These are phyloP conservation scores for Loris lydekkerianus DNA, from an alignment of 2,797 vertebrate species.

Conservation along the genomic window DNA sequence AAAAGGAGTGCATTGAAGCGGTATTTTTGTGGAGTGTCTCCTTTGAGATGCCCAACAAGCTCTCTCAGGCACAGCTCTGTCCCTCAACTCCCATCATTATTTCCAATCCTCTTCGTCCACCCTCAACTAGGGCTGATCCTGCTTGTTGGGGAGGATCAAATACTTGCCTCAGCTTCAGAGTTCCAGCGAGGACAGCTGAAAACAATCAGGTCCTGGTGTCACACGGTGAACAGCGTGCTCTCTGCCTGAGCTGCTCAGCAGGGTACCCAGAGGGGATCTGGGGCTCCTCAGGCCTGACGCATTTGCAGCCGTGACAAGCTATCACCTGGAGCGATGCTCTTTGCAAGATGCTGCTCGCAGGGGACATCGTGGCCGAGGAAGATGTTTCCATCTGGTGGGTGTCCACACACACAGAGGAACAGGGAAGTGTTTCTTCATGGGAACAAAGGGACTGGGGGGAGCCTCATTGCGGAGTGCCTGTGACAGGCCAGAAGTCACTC, in stretches of 20 bases:
- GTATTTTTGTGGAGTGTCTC: conserved; percentile 75
- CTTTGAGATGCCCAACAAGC: conserved; percentile 82
- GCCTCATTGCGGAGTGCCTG: neutral
- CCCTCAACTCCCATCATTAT: conserved; percentile 75
- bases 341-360: neutral
- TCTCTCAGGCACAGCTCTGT: conserved; percentile 72
- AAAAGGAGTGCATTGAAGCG: conserved; percentile 78
- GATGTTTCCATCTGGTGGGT: neutral
- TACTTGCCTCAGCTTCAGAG: neutral
- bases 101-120: conserved; percentile 54
- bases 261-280: neutral
- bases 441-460: too few species aligned
- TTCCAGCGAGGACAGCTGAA: conserved; percentile 22
- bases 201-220: neutral
- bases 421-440: neutral
- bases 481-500: fast-evolving
- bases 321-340: neutral
- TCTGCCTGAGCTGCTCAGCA: neutral
- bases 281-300: neutral
- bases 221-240: neutral
- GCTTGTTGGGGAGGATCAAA: conserved; percentile 79
- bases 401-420: neutral
- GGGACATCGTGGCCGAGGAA: neutral
- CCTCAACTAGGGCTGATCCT: conserved; percentile 26
- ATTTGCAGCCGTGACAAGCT: neutral